Base-by-base conservation (phyloP, 1,140 invertebrate genomes). In the Cyphomyrmex costatus region DNA sequence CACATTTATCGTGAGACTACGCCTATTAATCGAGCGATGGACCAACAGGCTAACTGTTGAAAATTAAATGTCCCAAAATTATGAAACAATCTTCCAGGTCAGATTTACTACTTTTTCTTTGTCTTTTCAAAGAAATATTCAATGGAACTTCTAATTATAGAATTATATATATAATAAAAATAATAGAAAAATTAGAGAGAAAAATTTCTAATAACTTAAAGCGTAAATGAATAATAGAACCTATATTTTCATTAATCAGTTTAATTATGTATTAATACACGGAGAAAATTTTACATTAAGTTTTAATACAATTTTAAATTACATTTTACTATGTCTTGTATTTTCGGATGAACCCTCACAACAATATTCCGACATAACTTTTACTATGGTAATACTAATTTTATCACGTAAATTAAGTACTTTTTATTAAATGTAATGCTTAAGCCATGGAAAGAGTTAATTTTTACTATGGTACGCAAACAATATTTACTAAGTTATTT, bases 1-100 rank as follows among this genome's bases (percentile, higher is more conserved):
- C 90, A 91, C 90, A 90, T 87, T 89, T 90, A 90, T 89, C 86
- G n/a, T 70, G 66, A 53, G 66, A 88, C 78, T 73, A 79, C 73
- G 53, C 33, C 53, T 78, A 58, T 56, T 58, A 77, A 80, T 70
- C 56, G 16, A 42, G 85, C n/a, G 80, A 61, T 80, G 27, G 36
- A 84, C 24, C 79, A 82, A 82, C 66, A 82, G 79, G 36, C 66
- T 66, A 82, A 51, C 79, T 82, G 65, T 82, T 71, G 51, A 70
- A 56, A 71, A 58, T 82, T 82, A 46, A 0, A 36, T 56, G 14
- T 49, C 14, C 21, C 61, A 42, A 46, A 80, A 68, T 24, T 7
- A 68, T 1, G 14, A 21, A 79, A 51, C 66, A 16, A 53, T 12
- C 19, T 24, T 66, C 2, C 8, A 53, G 42, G 3, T 36, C 14